A percentile compares a stretch with the other conserved stretches of the same genome.
These are phyloP conservation scores for Siderastrea radians DNA, from an alignment of 92 coral and sea anemone genomes.

Conservation along the genomic window DNA sequence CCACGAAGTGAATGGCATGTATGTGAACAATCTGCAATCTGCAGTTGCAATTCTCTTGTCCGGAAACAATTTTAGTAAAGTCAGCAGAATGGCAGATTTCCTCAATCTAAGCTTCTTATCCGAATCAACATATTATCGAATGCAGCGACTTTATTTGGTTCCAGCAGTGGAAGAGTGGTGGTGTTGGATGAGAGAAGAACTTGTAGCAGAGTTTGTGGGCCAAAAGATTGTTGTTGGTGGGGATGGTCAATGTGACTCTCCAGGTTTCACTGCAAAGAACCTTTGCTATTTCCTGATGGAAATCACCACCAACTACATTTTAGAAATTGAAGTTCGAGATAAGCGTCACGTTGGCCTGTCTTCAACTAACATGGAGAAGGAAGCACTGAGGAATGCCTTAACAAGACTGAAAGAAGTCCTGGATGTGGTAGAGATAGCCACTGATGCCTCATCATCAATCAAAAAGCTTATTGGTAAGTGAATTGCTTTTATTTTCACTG, in stretches of 20 bases:
- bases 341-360: slow-evolving; percentile 26
- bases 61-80: slow-evolving; percentile 45
- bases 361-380: slow-evolving; percentile 22
- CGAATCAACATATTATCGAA: slow-evolving; percentile 38
- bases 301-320: slow-evolving; percentile 3
- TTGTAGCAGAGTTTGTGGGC: slow-evolving; percentile 31
- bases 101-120: slow-evolving; percentile 51
- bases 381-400: slow-evolving; percentile 18
- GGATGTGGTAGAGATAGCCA: slow-evolving; percentile 10
- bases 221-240: slow-evolving; percentile 51
- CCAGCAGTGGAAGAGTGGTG: slow-evolving; percentile 68
- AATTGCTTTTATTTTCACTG: too few species aligned
- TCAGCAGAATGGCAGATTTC: slow-evolving; percentile 41
- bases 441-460: slow-evolving; percentile 46
- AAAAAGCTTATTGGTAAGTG: slow-evolving; percentile 25
- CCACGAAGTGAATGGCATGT: slow-evolving; percentile 47
- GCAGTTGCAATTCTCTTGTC: slow-evolving; percentile 58
- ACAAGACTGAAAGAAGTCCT: neutral
- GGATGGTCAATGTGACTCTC: slow-evolving; percentile 75
- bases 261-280: slow-evolving; percentile 59
- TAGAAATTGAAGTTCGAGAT: slow-evolving; percentile 51
- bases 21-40: slow-evolving; percentile 57
- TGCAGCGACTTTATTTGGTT: slow-evolving; percentile 50
- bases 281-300: neutral
- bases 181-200: slow-evolving; percentile 34